Evolutionary conservation across 2,797 vertebrate species (phyloP).

Genomic region (Gorsachius magnificus): DNA sequence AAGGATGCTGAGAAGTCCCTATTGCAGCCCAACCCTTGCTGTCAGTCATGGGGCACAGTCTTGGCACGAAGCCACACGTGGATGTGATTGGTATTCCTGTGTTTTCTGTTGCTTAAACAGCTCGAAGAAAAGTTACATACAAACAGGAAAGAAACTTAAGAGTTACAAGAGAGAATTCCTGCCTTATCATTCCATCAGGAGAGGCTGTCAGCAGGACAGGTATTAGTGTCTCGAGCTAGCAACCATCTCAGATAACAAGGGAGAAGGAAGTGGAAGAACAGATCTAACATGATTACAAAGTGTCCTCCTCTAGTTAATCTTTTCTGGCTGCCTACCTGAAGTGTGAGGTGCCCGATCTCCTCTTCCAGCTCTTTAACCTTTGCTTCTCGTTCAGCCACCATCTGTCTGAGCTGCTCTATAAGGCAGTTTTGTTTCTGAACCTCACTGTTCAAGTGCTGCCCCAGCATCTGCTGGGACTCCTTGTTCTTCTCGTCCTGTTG

Average conservation of each 20-base stretch:
- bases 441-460: slow-evolving; percentile 66
- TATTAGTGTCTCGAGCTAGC: neutral
- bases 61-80: neutral
- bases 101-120: neutral
- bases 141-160: neutral
- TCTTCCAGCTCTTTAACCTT: slow-evolving; percentile 81
- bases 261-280: neutral
- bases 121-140: neutral
- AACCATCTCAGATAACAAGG: neutral
- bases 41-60: neutral
- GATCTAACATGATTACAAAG: neutral
- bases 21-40: neutral
- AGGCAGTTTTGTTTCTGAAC: slow-evolving; percentile 70
- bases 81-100: neutral
- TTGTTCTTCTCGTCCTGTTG: slow-evolving; percentile 72
- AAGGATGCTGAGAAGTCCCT: neutral
- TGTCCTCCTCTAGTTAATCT: neutral
- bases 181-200: neutral
- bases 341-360: slow-evolving; percentile 71
- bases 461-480: slow-evolving; percentile 46
- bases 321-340: slow-evolving; percentile 69
- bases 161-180: neutral
- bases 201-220: neutral
- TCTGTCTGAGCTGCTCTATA: slow-evolving; percentile 77
- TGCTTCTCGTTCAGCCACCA: slow-evolving; percentile 80